Evolutionary conservation across 2,113 vertebrate species (phyloP).

Genomic region (Zosterops japonicus): DNA sequence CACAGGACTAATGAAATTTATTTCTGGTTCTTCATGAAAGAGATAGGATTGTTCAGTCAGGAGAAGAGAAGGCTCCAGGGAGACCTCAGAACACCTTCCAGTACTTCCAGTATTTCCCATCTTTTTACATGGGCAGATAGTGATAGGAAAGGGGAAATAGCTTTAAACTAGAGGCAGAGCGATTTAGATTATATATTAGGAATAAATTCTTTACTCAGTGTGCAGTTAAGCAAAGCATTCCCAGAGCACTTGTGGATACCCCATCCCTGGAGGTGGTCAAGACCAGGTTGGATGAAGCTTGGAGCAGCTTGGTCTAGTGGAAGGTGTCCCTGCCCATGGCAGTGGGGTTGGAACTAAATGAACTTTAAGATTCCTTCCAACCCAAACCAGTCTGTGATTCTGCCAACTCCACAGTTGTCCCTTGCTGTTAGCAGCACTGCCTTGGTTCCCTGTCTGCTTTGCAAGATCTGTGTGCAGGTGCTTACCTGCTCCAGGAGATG

Average conservation of each 20-base stretch:
- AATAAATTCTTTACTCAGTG: neutral
- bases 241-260: neutral
- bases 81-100: neutral
- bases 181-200: neutral
- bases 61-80: neutral
- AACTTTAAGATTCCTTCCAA: neutral
- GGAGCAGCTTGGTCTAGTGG: neutral
- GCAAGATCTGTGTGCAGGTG: fast-evolving
- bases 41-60: neutral
- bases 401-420: fast-evolving
- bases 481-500: neutral
- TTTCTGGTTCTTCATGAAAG: neutral
- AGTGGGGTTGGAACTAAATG: neutral
- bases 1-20: neutral
- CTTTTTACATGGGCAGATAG: neutral
- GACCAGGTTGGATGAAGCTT: neutral
- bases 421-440: fast-evolving
- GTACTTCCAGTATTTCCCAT: neutral
- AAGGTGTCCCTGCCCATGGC: neutral
- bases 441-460: neutral
- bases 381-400: neutral
- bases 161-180: neutral
- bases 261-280: neutral
- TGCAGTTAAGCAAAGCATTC: neutral
- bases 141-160: neutral